A percentile compares a stretch with the other conserved stretches of the same genome.
Conservation (phyloP, 1,140 invertebrate species). For the Diuraphis noxia region DNA sequence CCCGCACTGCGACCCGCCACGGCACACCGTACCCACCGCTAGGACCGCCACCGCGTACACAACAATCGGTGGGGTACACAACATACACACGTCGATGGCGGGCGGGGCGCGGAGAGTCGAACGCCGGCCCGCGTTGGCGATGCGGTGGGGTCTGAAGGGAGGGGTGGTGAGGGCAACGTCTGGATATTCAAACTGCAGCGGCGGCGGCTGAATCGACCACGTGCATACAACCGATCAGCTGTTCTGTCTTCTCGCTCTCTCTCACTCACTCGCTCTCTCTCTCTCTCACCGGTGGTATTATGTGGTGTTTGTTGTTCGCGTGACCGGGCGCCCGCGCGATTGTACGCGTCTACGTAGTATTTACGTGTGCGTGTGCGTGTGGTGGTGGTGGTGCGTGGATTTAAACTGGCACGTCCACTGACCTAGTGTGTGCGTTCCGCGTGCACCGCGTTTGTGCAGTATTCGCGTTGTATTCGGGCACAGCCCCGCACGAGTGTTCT, state of each 20-base stretch:
- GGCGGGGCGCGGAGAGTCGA: neutral
- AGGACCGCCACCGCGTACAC: neutral
- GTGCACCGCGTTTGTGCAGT: neutral
- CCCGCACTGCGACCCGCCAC: too few species aligned
- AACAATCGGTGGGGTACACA: neutral
- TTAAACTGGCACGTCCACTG: conserved; percentile 18
- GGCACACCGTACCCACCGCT: neutral
- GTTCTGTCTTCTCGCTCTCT: neutral
- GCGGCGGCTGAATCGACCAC: conserved; percentile 26
- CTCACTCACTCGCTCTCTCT: neutral
- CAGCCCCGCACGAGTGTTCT: neutral
- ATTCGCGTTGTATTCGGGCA: neutral
- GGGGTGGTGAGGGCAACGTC: neutral
- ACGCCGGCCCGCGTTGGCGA: neutral
- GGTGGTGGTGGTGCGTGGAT: neutral
- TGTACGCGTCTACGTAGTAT: neutral
- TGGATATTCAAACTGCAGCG: neutral
- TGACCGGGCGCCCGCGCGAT: neutral
- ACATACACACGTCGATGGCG: neutral
- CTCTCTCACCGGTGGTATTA: neutral
- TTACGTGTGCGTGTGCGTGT: neutral
- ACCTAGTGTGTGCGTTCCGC: neutral
- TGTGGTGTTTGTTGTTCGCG: neutral
- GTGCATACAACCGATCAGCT: conserved; percentile 47
- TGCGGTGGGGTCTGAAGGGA: neutral